Conservation (phyloP, 2,113 vertebrate genomes). For the Eleginops maclovinus region DNA sequence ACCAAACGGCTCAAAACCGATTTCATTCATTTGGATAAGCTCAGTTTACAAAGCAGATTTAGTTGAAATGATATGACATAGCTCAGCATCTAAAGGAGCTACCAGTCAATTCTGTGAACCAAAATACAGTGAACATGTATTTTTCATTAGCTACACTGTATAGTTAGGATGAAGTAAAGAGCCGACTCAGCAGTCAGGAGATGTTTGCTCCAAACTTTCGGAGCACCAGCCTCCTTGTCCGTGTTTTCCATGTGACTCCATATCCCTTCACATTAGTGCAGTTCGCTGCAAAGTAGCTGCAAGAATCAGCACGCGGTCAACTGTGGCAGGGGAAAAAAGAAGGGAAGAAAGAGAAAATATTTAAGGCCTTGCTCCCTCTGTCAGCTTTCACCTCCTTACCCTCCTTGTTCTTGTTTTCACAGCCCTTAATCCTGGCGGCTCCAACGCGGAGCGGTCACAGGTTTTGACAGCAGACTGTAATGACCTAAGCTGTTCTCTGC, state of each 20-base stretch:
- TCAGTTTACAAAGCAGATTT: neutral
- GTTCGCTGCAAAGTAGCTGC: slow-evolving; percentile 74
- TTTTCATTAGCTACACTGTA: neutral
- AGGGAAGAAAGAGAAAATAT: slow-evolving; percentile 73
- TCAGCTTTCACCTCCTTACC: slow-evolving; percentile 78
- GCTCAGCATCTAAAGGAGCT: neutral
- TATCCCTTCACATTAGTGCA: slow-evolving; percentile 75
- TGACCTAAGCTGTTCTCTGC: slow-evolving; percentile 83
- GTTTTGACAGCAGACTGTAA: slow-evolving; percentile 85
- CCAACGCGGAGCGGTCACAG: slow-evolving; percentile 79
- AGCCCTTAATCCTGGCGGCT: slow-evolving; percentile 80
- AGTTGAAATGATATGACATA: no score
- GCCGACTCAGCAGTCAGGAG: slow-evolving; percentile 7
- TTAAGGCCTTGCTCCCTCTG: slow-evolving; percentile 76
- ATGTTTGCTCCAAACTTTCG: slow-evolving; percentile 23
- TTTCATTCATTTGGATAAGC: neutral
- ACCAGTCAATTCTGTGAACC: neutral
- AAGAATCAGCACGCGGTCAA: slow-evolving; percentile 78
- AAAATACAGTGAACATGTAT: neutral
- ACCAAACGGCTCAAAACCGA: neutral
- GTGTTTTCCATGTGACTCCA: slow-evolving; percentile 71
- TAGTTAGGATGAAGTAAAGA: neutral
- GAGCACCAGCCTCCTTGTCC: slow-evolving; percentile 32
- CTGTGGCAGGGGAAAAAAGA: slow-evolving; percentile 63
- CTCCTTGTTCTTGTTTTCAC: slow-evolving; percentile 78